These are phyloP conservation scores for Scopus umbretta DNA, from an alignment of 2,113 vertebrate species.

Conservation along the genomic window DNA sequence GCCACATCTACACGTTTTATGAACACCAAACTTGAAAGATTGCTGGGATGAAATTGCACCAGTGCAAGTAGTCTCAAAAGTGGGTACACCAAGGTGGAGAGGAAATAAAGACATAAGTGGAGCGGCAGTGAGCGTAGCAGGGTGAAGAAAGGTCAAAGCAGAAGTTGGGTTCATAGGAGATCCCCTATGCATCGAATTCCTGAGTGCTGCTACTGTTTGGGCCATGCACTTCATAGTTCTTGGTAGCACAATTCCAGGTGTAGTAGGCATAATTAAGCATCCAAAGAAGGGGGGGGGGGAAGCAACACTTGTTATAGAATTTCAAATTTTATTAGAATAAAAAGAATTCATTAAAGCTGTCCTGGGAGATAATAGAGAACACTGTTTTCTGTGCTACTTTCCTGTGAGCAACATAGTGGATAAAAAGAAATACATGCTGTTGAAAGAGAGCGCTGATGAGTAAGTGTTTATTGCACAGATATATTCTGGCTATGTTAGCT, in stretches of 20 bases:
- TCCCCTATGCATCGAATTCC: rapidly evolving
- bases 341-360: slow-evolving; percentile 48
- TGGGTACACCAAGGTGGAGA: not conserved
- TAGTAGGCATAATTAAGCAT: not conserved
- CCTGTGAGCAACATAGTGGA: not conserved
- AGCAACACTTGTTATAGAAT: not conserved
- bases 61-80: not conserved
- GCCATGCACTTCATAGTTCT: not conserved
- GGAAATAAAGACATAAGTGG: not conserved
- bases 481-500: not conserved
- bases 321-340: slow-evolving; percentile 39
- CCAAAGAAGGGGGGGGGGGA: no score
- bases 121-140: not conserved
- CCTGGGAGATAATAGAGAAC: slow-evolving; percentile 41
- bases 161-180: not conserved
- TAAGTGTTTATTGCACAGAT: slow-evolving; percentile 27
- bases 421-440: slow-evolving; percentile 21
- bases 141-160: no score
- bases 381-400: slow-evolving; percentile 20
- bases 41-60: not conserved
- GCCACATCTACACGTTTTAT: no score
- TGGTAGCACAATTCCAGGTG: not conserved
- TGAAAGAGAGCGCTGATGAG: slow-evolving; percentile 7
- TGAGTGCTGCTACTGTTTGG: not conserved
- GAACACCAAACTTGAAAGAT: no score